These are phyloP conservation scores for Uria lomvia DNA, from an alignment of 2,113 vertebrate genomes.

Conservation along the genomic window DNA sequence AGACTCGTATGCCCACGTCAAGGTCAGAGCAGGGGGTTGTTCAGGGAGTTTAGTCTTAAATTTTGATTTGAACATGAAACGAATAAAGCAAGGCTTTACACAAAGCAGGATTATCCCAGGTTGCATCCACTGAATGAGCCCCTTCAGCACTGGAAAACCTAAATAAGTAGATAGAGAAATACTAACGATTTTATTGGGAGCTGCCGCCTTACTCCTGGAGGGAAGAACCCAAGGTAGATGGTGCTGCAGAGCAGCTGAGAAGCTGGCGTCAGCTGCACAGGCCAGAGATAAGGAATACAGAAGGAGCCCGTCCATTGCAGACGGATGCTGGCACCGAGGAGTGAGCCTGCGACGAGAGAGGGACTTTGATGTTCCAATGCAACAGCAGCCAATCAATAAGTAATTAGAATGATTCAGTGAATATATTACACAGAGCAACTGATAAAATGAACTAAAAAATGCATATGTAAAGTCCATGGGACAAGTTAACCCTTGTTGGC, in stretches of 20 bases:
- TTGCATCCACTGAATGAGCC: background rate
- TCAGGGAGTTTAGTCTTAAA: background rate
- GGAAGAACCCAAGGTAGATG: fast-evolving
- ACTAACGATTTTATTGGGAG: background rate
- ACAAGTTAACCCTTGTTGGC: background rate
- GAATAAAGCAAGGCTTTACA: background rate
- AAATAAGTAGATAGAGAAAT: background rate
- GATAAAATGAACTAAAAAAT: background rate
- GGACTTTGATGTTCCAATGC: fast-evolving
- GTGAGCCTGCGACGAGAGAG: background rate
- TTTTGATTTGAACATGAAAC: background rate
- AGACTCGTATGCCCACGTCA: background rate
- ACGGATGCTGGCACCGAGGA: fast-evolving
- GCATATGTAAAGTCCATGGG: background rate
- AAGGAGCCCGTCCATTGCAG: background rate
- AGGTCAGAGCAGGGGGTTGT: background rate
- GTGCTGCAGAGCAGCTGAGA: background rate
- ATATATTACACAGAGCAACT: background rate
- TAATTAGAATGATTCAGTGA: background rate
- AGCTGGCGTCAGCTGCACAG: background rate
- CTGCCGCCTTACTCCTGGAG: background rate
- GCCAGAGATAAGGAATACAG: background rate
- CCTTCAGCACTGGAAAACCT: background rate
- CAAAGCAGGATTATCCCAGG: background rate
- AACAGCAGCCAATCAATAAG: background rate